phyloP scores from a whole-genome alignment of 2,888 invertebrate genomes.

The Pseudococcus jackbeardsleyi region DNA sequence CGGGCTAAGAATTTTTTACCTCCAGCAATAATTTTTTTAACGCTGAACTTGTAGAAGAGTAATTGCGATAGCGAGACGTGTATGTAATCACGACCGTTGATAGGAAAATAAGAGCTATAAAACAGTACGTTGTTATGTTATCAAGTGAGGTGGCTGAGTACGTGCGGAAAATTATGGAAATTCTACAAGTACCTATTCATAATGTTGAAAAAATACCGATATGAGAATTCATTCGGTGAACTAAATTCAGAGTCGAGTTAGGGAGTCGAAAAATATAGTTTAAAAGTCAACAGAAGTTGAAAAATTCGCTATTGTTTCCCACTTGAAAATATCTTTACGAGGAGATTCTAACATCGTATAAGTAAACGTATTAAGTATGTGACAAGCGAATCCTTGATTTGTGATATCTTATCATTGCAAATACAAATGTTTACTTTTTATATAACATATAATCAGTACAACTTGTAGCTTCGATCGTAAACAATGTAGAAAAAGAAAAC shows the following conservation, averaged over 20 bases:
- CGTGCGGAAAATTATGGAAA: neutral
- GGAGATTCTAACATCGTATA: neutral
- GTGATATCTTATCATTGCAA: neutral
- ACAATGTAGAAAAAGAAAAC: conserved; percentile 5
- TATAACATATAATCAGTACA: neutral
- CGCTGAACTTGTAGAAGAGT: neutral
- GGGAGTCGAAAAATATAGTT: neutral
- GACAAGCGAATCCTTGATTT: conserved; percentile 16
- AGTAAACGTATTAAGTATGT: too few relatives aligned
- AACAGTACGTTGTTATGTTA: neutral
- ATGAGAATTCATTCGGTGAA: neutral
- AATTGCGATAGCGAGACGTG: neutral
- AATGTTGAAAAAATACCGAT: neutral
- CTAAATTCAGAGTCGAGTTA: neutral
- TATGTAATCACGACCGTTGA: neutral
- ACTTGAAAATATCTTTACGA: neutral
- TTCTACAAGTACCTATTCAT: neutral
- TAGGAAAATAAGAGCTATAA: neutral
- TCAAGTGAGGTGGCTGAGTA: neutral
- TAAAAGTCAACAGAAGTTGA: neutral
- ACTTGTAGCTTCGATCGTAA: neutral
- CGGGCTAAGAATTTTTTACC: neutral
- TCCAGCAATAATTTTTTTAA: neutral
- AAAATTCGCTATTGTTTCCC: neutral
- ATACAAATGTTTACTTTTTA: neutral